Evolutionary conservation across 1,140 invertebrate genomes (phyloP).

Genomic region (Musca domestica): DNA sequence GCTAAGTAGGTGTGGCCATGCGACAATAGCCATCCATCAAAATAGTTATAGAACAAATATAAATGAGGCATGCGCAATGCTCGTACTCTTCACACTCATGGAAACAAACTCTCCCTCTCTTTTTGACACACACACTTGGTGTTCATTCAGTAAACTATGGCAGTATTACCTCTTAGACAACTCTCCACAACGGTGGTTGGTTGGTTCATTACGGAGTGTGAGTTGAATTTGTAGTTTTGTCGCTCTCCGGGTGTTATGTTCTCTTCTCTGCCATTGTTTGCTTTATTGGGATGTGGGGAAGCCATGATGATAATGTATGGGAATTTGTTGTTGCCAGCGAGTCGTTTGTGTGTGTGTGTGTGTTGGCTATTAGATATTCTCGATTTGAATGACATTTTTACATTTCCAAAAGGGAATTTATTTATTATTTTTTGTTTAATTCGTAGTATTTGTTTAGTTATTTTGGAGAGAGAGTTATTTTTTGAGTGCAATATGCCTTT

Average conservation of each 20-base stretch:
- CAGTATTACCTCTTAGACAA: neutral
- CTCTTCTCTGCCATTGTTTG: neutral
- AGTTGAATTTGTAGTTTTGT: conserved; percentile 13
- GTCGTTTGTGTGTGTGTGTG: too few species aligned
- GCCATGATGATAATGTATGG: neutral
- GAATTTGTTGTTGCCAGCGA: too few species aligned
- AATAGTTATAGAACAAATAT: neutral
- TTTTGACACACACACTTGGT: neutral
- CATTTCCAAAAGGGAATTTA: neutral
- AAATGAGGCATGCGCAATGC: neutral
- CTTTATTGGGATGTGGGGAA: neutral
- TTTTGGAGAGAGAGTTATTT: neutral
- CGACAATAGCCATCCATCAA: conserved; percentile 14
- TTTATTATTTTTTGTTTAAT: neutral
- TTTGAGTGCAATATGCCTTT: too few species aligned
- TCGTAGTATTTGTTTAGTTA: neutral
- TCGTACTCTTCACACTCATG: neutral
- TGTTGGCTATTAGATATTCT: too few species aligned
- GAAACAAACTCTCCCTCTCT: neutral
- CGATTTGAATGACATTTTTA: too few species aligned
- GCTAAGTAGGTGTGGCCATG: neutral
- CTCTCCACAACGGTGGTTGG: conserved; percentile 13
- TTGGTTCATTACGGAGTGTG: neutral
- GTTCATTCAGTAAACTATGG: neutral
- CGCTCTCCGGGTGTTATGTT: neutral